These are phyloP conservation scores for Acromyrmex charruanus DNA, from an alignment of 1,140 invertebrate species.

Conservation along the genomic window DNA sequence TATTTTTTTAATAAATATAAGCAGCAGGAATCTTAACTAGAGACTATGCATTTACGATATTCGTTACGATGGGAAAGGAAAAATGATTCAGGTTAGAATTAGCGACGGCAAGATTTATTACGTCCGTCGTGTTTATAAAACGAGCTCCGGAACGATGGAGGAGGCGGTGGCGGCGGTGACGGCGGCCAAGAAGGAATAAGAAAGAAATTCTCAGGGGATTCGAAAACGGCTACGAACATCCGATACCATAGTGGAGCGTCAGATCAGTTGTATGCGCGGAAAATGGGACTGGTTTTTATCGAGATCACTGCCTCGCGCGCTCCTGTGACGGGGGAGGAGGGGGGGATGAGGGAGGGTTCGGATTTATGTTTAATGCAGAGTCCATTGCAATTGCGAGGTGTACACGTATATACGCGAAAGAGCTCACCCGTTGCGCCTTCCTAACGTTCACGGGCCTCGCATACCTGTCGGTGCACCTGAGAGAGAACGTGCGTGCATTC, in stretches of 20 bases:
- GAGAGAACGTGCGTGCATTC: constrained; percentile 34
- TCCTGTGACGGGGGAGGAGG: constrained; percentile 70
- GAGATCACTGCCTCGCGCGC: constrained; percentile 64
- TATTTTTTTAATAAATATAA: constrained; percentile 5
- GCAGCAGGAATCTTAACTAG: neutral
- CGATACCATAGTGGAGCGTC: constrained; percentile 78
- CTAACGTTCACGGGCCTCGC: constrained; percentile 55
- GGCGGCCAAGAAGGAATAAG: constrained; percentile 28
- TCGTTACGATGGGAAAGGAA: constrained; percentile 21
- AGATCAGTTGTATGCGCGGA: constrained; percentile 79
- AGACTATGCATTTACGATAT: neutral
- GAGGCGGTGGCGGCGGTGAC: constrained; percentile 50
- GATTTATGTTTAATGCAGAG: constrained; percentile 79
- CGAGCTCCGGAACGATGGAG: constrained; percentile 2
- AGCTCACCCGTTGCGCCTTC: constrained; percentile 46
- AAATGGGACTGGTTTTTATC: constrained; percentile 81
- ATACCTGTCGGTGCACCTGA: constrained; percentile 50
- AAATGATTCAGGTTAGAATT: constrained; percentile 62
- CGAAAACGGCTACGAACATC: constrained; percentile 33
- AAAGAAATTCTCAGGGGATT: constrained; percentile 71
- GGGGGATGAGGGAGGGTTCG: constrained; percentile 69
- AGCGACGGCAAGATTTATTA: constrained; percentile 74
- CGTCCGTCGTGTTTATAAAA: constrained; percentile 67
- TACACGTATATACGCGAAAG: constrained; percentile 54
- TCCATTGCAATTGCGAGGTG: constrained; percentile 66